Evolutionary conservation across 2,888 invertebrate species (phyloP).

Genomic region (Girardia tigrina): DNA sequence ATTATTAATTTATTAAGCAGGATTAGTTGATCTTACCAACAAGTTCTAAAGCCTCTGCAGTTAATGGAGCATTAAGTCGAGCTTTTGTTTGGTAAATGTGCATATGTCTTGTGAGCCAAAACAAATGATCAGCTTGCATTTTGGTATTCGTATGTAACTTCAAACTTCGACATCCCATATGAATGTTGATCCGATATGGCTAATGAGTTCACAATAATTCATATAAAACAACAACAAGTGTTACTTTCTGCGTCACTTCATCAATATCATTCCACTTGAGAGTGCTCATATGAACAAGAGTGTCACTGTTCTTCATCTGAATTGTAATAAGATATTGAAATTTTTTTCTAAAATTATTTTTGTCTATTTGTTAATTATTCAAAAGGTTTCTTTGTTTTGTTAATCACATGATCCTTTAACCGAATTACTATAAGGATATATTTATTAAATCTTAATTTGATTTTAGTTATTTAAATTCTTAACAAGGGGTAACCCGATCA

Average conservation of each 20-base stretch:
- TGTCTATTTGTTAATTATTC: background rate
- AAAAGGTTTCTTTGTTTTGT: too few relatives aligned
- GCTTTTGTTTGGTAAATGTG: slow-evolving; percentile 16
- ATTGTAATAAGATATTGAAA: too few relatives aligned
- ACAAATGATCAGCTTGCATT: slow-evolving; percentile 19
- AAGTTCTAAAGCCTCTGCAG: background rate
- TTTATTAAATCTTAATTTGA: too few relatives aligned
- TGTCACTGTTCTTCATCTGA: background rate
- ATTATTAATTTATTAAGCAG: too few relatives aligned
- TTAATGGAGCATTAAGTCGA: slow-evolving; percentile 1
- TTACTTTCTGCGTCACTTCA: slow-evolving; percentile 13
- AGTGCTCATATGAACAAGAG: background rate
- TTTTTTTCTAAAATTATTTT: background rate
- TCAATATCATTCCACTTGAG: background rate
- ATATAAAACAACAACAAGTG: background rate
- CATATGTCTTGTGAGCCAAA: slow-evolving; percentile 6
- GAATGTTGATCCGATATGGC: slow-evolving; percentile 4
- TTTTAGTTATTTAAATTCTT: too few relatives aligned
- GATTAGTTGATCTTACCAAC: background rate
- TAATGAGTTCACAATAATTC: background rate
- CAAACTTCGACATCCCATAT: background rate
- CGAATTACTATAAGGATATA: too few relatives aligned
- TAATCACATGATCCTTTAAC: too few relatives aligned
- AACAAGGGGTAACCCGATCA: too few relatives aligned
- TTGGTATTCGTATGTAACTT: slow-evolving; percentile 3